Percentiles rank a stretch among this genome's conserved stretches.
Conservation (phyloP, 2,888 invertebrate species). For the Margaritifera margaritifera region DNA sequence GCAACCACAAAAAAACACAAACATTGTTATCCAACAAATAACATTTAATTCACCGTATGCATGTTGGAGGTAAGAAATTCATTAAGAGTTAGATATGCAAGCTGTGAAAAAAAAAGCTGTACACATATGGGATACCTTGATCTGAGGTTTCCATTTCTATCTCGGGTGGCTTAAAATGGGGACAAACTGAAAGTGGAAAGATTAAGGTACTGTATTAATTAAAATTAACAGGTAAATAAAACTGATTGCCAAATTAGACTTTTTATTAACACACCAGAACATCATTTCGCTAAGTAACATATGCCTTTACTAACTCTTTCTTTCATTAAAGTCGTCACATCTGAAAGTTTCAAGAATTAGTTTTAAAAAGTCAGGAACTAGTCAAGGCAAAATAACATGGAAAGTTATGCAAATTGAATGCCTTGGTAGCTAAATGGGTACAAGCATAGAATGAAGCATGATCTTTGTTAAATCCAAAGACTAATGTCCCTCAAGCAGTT, state of each 20-base stretch:
- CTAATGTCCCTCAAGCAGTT: too few relatives aligned
- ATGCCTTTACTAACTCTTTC: not conserved
- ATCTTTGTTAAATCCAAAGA: too few relatives aligned
- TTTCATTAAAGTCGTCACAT: too few relatives aligned
- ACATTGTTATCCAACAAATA: not conserved
- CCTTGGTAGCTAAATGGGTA: too few relatives aligned
- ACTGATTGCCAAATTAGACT: not conserved
- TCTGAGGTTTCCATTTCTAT: slow-evolving; percentile 55
- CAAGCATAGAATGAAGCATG: too few relatives aligned
- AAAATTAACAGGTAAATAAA: too few relatives aligned
- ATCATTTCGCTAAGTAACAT: not conserved
- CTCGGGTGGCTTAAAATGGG: slow-evolving; percentile 47
- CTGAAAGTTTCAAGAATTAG: too few relatives aligned
- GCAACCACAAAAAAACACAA: not conserved
- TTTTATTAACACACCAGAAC: not conserved
- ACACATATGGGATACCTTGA: slow-evolving; percentile 43
- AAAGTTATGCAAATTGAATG: too few relatives aligned
- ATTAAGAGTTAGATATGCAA: too few relatives aligned
- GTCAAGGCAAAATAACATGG: too few relatives aligned
- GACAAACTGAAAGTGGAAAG: slow-evolving; percentile 50
- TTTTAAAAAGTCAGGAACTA: too few relatives aligned
- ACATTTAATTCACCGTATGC: not conserved
- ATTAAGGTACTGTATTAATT: not conserved
- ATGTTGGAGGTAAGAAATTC: not conserved
- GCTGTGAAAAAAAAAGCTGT: too few relatives aligned